phyloP scores from a whole-genome alignment of 1,140 invertebrate genomes.

The Drosophila yakuba region DNA sequence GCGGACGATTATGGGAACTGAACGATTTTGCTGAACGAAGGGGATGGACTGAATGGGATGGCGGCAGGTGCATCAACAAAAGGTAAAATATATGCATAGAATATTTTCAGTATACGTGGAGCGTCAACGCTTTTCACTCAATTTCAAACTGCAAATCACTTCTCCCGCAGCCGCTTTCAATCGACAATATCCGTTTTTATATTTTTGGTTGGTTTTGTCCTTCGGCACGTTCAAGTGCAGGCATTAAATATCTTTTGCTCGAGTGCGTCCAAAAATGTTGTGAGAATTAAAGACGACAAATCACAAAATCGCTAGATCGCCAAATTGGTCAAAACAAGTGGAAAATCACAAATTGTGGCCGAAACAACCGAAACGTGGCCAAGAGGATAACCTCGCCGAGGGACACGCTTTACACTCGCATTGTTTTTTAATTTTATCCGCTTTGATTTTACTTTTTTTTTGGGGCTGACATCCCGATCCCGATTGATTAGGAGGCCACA shows the following conservation, averaged over 20 bases:
- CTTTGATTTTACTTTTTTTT: neutral
- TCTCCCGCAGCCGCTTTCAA: neutral
- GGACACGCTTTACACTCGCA: constrained; percentile 6
- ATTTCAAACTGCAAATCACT: constrained; percentile 28
- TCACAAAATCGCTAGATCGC: constrained; percentile 69
- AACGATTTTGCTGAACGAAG: neutral
- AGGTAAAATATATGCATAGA: constrained; percentile 39
- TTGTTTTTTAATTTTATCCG: constrained; percentile 24
- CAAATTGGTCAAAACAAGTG: constrained; percentile 79
- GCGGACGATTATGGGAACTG: neutral
- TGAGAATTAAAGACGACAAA: constrained; percentile 69
- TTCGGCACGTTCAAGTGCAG: constrained; percentile 76
- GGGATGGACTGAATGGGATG: constrained; percentile 1
- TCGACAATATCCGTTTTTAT: constrained; percentile 20
- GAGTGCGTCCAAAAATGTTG: constrained; percentile 64
- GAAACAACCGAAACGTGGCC: constrained; percentile 54
- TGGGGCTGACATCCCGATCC: constrained; percentile 27
- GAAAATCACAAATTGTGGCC: constrained; percentile 70
- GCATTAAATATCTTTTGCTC: constrained; percentile 74
- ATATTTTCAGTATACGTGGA: constrained; percentile 29
- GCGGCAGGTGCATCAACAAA: constrained; percentile 35
- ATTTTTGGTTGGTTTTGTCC: constrained; percentile 17
- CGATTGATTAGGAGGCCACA: constrained; percentile 40
- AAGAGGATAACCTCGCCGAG: constrained; percentile 40
- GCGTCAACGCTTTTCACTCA: constrained; percentile 41